phyloP scores from a whole-genome alignment of 2,888 invertebrate genomes.

The Tetragonisca angustula region DNA sequence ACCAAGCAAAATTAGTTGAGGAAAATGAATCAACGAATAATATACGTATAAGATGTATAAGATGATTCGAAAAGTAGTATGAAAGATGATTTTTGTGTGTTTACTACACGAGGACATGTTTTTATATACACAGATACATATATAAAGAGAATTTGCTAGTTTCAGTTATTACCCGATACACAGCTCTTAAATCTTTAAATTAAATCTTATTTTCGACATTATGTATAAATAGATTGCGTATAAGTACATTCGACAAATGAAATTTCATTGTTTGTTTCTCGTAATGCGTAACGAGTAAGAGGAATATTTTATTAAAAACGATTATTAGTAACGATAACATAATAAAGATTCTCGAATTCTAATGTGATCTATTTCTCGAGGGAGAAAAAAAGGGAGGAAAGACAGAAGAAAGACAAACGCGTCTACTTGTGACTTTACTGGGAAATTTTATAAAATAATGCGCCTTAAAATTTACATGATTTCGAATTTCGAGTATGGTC shows the following conservation, averaged over 20 bases:
- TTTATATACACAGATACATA: neutral
- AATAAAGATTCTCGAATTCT: slow-evolving; percentile 2
- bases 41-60: neutral
- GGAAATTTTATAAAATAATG: neutral
- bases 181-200: neutral
- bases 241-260: neutral
- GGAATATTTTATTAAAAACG: neutral
- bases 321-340: neutral
- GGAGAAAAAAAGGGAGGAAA: neutral
- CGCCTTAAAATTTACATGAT: neutral
- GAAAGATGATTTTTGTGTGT: slow-evolving; percentile 1
- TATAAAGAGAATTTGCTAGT: neutral
- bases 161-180: neutral
- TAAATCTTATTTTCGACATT: slow-evolving; percentile 4
- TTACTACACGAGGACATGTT: neutral
- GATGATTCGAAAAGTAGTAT: neutral
- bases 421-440: neutral
- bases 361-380: neutral
- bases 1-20: neutral
- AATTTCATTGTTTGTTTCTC: neutral
- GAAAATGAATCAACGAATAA: neutral
- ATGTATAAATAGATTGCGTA: neutral
- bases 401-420: neutral
- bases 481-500: neutral
- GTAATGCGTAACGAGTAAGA: neutral